Base-by-base conservation (phyloP, 2,888 invertebrate species). In the Piscicola geometra region DNA sequence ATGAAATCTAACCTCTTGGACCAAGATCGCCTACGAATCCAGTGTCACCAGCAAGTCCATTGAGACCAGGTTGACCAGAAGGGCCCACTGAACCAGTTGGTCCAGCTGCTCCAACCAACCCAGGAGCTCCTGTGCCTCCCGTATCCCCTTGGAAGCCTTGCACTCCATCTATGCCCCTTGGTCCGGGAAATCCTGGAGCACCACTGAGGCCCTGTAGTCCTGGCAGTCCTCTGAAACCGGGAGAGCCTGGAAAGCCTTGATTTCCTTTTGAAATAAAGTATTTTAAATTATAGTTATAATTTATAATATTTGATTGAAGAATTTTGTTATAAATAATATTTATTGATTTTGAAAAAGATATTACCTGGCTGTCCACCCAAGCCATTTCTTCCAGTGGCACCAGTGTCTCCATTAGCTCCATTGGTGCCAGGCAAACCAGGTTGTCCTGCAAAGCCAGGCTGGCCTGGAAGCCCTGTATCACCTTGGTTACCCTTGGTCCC, bases 331-430 rank as follows among this genome's bases (percentile, higher is more conserved):
- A 47, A 47, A 47, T 9, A 47, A 15, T 47, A 15, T 47, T 47
- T 9, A 47, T 47, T 56, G 21, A n/a, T 25, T 18, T 56, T 18
- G 3, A 18, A 47, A 15, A 15, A 9, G 50, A 47, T 15, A 9
- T 47, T 9, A 67, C 67, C 67, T 30, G 67, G 67, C 18, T 33
- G 33, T 32, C 67, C 67, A 67, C 18, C 35, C 3, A 21, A 5
- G 5, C 67, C 67, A 32, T 15, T 5, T 30, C 21, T 32, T 1
- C 76, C 76, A 36, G 18, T 32, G 2, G 5, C 12, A 41, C 77
- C 76, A 33, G 68, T 41, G 28, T 50, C 56, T 35, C 78, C 78
- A 32, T 30, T 25, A 30, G 56, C 70, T 68, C 78, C 78, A 67
- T 35, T 28, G 25, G 28, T 9, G 21, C 78, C 78, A 25, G 47